Evolutionary conservation across 2,113 vertebrate species (phyloP), one percentile per base, ranked within the genome.

Genomic region (Petroica traversi): DNA sequence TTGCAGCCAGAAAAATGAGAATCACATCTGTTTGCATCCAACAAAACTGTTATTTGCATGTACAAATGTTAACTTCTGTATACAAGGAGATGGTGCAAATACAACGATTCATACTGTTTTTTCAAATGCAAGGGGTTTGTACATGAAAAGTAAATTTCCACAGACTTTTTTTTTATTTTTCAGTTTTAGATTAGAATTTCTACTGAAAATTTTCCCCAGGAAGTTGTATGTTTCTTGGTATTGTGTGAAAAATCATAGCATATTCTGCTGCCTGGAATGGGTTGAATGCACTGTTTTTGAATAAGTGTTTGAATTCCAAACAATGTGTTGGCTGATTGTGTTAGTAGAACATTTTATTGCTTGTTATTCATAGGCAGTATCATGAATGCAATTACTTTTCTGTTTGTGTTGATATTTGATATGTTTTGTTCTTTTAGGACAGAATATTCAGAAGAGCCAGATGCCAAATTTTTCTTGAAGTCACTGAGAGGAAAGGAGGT

Each of bases 1-100:
- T 93, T 96, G 86, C 75, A 93, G 87, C 54, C 88, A 95, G 88
- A 92, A 95, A 97, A 97, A 97, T 93, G 86, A 88, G 89, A 96
- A 85, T 94, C 75, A 81, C 93, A 93, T 96, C 93, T 96, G 92
- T 90, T 93, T 90, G 63, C 89, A 55, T 94, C 88, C 55, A 86
- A 46, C 14, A 58, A 80, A 92, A 77, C 63, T 51, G 36, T 63
- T 90, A 94, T 90, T 96, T 94, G 40, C 55, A 63, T 93, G 75
- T 88, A 71, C n/a, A 83, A 73, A 91, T 55, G 33, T 48, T 93
- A 87, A 55, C 84, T 87, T 88, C 63, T 79, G 58, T 94, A 38
- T 83, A 85, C 63, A 77, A 71, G 59, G 46, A 92, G 49, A 41
- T 66, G 46, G 24, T 84, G 46, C 43, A 89, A 94, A 74, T 85